Evolutionary conservation across 1,140 invertebrate genomes (phyloP), one percentile per base, ranked within the genome.

Genomic region (Drosophila malerkotliana): DNA sequence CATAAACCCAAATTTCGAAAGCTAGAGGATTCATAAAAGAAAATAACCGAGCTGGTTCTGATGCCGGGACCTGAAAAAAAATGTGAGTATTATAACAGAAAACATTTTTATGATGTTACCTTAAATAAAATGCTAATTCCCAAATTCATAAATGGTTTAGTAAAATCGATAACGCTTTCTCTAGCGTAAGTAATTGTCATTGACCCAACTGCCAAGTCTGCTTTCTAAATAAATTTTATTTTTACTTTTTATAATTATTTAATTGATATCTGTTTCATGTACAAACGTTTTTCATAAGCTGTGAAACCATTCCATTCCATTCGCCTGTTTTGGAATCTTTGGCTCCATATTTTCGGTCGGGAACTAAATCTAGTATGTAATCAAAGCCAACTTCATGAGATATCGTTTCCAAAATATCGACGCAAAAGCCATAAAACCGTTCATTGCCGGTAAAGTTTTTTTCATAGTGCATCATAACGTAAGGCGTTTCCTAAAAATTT

Each of bases 1-100:
- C 96, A 93, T 98, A 98, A 26, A 98, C 93, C 98, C 98, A 99
- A 69, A 99, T 98, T 92, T 99, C 97, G 48, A 97, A 95, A 1
- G 98, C 98, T 74, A 99, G 92, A 0, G 98, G 98, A 91, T 98
- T 98, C 92, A 99, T 95, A 93, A 99, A 99, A 79, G 97, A 98
- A 93, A 99, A 99, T 26, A 99, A 93, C 60, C 97, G 93, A 0
- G 97, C 97, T 12, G 98, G 97, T 88, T 97, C 97, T 74, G 95
- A 97, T 71, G 94, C 96, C 34, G 95, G 98, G 76, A 97, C 96
- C 96, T 98, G 26, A 57, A 77, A 60, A 51, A 10, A 32, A 44
- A 24, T 44, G 5, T 10, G 3, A 14, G 1, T 9, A 1, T 47
- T 21, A 9, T 9, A 24, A 21, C 18, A 24, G 24, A 47, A 24